Conservation (phyloP, 1,140 invertebrate species). For the Vanessa tameamea region DNA sequence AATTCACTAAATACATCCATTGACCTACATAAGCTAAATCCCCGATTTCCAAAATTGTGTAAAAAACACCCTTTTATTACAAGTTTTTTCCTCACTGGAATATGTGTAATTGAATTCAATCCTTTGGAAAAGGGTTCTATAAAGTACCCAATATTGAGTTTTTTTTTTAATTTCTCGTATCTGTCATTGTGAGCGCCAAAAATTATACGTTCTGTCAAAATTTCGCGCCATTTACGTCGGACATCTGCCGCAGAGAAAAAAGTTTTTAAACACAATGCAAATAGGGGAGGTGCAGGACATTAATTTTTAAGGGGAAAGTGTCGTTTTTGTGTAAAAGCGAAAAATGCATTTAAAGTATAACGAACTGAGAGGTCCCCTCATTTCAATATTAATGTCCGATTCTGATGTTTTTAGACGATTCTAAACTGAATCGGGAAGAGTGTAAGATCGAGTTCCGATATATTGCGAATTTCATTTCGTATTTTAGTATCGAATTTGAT, state of each 20-base stretch:
- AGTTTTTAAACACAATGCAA: slow-evolving; percentile 76
- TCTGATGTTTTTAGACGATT: slow-evolving; percentile 30
- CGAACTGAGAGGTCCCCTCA: slow-evolving; percentile 59
- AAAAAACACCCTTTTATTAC: slow-evolving; percentile 71
- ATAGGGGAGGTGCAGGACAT: slow-evolving; percentile 74
- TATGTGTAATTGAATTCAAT: slow-evolving; percentile 75
- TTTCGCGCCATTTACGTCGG: slow-evolving; percentile 76
- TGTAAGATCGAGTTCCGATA: slow-evolving; percentile 29
- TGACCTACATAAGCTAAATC: slow-evolving; percentile 74
- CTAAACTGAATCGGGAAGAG: slow-evolving; percentile 23
- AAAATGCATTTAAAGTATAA: slow-evolving; percentile 76
- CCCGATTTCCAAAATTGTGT: slow-evolving; percentile 65
- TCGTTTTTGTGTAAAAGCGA: slow-evolving; percentile 70
- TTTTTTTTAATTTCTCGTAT: slow-evolving; percentile 50
- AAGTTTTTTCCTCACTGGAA: slow-evolving; percentile 52
- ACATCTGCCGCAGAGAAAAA: slow-evolving; percentile 72
- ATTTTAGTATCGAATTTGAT: slow-evolving; percentile 47
- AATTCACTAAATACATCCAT: slow-evolving; percentile 67
- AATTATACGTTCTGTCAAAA: slow-evolving; percentile 78
- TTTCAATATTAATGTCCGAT: slow-evolving; percentile 70
- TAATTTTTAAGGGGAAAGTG: slow-evolving; percentile 78
- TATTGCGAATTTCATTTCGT: slow-evolving; percentile 25
- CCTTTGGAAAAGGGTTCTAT: slow-evolving; percentile 77
- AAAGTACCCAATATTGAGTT: slow-evolving; percentile 65
- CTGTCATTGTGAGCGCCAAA: slow-evolving; percentile 66